Percentiles rank a stretch among this genome's conserved stretches.
Conservation (phyloP, 2,113 vertebrate genomes). For the Megaleporinus macrocephalus region DNA sequence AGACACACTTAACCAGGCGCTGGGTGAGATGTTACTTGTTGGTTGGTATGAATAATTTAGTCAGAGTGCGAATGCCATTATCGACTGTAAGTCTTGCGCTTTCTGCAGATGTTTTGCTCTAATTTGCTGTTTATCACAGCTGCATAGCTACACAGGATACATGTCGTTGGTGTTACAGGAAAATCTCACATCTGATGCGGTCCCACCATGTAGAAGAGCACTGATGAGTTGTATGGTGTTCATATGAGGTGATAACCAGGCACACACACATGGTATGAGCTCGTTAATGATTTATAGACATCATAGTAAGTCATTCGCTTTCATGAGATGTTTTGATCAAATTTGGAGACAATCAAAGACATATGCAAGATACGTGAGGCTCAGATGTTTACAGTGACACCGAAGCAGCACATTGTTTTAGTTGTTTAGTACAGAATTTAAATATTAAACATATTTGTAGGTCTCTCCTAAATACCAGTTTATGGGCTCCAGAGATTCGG, state of each 20-base stretch:
- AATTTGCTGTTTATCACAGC: slow-evolving; percentile 30
- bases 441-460: too few species aligned
- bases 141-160: too few species aligned
- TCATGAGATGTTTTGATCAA: background rate
- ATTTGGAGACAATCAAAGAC: background rate
- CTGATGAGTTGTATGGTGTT: background rate
- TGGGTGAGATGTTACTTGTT: background rate
- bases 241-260: background rate
- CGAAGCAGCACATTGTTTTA: background rate
- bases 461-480: too few species aligned
- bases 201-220: background rate
- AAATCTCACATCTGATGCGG: background rate
- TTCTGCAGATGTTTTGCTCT: slow-evolving; percentile 22
- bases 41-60: too few species aligned
- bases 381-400: background rate
- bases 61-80: background rate
- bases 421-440: too few species aligned
- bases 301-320: too few species aligned
- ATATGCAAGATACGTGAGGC: background rate
- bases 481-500: too few species aligned
- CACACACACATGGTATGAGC: background rate
- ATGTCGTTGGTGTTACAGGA: too few species aligned
- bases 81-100: background rate
- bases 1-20: background rate
- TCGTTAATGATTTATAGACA: too few species aligned